Base-by-base conservation (phyloP, 1,140 invertebrate species). In the Proctacanthus coquilletti region DNA sequence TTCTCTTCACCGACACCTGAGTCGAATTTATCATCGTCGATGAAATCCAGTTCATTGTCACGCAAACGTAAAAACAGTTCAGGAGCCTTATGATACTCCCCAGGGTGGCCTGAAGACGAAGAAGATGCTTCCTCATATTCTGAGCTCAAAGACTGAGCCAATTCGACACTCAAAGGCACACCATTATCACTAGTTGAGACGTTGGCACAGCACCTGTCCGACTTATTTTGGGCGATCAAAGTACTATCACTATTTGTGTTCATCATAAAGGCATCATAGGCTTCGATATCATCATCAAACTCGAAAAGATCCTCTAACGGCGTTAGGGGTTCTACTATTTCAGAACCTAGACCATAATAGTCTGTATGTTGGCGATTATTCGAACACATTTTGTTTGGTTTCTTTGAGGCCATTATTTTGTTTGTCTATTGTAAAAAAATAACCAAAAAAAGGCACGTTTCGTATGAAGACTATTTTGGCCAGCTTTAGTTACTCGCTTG, bases 251-350 rank as follows among this genome's bases (percentile, higher is more conserved):
- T n/a, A n/a, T n/a, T n/a, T n/a, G n/a, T n/a, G 46, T 9, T 53
- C 48, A 8, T 55, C 54, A 21, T 56, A 44, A 15, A 49, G 18
- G 19, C 40, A 41, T 19, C 34, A 21, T 21, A 20, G 25, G 45
- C 31, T 21, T 49, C 38, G 18, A 67, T 60, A 36, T 70, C 66
- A 18, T 69, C 66, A 44, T 70, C 68, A 40, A 68, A 70, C 41
- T 65, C 66, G 43, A 69, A 70, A 3, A 61, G 62, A 47, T 70
- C 68, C 43, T 67, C n/a, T n/a, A n/a, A n/a, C n/a, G n/a, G n/a
- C n/a, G n/a, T n/a, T 65, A 31, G 65, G 60, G 14, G 43, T 21
- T 21, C 5, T 21, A 21, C 6, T 10, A 3, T 20, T 11, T 17
- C 17, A 6, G 31, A 11, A 9, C 11, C 11, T 5, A 18, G 32